These are phyloP conservation scores for Oncorhynchus clarkii DNA, from an alignment of 2,113 vertebrate species.

Conservation along the genomic window DNA sequence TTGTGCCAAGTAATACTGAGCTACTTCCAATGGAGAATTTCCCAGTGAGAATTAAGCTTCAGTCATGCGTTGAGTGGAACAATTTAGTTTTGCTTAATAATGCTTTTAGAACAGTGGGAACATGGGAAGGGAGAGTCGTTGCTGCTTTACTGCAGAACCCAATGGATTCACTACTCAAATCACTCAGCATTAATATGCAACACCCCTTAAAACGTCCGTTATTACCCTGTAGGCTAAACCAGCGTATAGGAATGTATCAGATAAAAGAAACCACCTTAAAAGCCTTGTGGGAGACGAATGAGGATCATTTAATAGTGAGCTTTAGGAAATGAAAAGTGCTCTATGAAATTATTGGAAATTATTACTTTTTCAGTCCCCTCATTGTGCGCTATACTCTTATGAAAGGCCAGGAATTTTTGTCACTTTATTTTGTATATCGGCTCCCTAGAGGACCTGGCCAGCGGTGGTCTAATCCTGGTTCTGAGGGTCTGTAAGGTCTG, in stretches of 20 bases:
- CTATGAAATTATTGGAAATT: conserved; percentile 59
- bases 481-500: conserved; percentile 51
- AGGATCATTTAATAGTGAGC: conserved; percentile 62
- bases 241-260: conserved; percentile 49
- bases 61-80: conserved; percentile 1
- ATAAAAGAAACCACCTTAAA: conserved; percentile 48
- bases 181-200: conserved; percentile 59
- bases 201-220: conserved; percentile 55
- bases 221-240: conserved; percentile 52
- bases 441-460: conserved; percentile 18
- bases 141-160: conserved; percentile 30
- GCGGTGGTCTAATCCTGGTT: conserved; percentile 52
- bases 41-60: conserved; percentile 13
- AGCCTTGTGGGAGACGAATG: conserved; percentile 55
- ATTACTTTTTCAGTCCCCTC: conserved; percentile 34
- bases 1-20: not conserved
- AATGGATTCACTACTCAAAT: conserved; percentile 27
- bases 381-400: conserved; percentile 50
- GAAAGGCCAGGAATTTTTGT: conserved; percentile 61
- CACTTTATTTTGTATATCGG: conserved; percentile 59
- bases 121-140: conserved; percentile 41
- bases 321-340: conserved; percentile 67
- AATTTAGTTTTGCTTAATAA: conserved; percentile 14
- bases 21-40: not conserved
- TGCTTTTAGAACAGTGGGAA: conserved; percentile 42